These are phyloP conservation scores for Cephalopterus ornatus DNA, from an alignment of 2,113 vertebrate genomes.

Conservation along the genomic window DNA sequence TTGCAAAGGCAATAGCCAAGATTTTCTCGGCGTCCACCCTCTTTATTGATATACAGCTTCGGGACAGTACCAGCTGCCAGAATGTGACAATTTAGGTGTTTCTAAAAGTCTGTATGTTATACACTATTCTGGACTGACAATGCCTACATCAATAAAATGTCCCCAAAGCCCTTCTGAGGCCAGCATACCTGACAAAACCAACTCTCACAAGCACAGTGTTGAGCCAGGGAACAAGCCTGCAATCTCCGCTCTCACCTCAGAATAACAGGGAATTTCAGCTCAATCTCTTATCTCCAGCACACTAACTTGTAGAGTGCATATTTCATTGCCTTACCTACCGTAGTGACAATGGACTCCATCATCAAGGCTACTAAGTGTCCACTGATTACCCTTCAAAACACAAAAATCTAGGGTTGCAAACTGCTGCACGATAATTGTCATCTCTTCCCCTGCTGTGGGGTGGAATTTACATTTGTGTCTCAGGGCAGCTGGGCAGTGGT, in stretches of 20 bases:
- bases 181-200: not conserved
- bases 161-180: not conserved
- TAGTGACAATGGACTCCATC: not conserved
- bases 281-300: not conserved
- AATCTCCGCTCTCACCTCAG: not conserved
- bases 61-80: not conserved
- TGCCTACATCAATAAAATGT: not conserved
- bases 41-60: not conserved
- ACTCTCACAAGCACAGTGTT: accelerated
- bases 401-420: not conserved
- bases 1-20: not conserved
- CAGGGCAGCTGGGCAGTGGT: not conserved
- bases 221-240: not conserved
- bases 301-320: not conserved
- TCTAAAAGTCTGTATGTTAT: not conserved
- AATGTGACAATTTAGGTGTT: not conserved
- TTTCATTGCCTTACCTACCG: not conserved
- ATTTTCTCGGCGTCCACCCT: not conserved
- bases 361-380: not conserved
- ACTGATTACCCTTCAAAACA: not conserved
- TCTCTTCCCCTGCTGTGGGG: not conserved
- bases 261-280: not conserved
- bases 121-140: not conserved
- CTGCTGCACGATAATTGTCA: not conserved
- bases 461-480: not conserved